A percentile compares a stretch with the other conserved stretches of the same genome.
Conservation (phyloP, 2,888 invertebrate species). For the Oithona nana region DNA sequence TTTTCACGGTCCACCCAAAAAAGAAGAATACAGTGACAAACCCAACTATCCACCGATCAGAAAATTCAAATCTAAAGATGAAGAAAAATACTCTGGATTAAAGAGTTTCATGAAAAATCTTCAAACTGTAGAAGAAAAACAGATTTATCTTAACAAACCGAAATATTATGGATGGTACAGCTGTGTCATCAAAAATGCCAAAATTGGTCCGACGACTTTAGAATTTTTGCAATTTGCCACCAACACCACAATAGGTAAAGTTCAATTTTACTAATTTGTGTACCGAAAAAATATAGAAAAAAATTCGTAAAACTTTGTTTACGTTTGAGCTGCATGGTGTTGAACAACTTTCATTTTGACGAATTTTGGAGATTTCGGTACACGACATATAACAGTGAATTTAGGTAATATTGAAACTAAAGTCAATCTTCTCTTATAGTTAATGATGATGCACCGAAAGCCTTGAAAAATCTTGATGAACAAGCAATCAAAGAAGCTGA, state of each 20-base stretch:
- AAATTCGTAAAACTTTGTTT: no score
- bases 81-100: not conserved
- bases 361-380: no score
- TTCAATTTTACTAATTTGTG: no score
- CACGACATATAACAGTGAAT: no score
- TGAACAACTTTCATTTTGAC: no score
- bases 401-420: no score
- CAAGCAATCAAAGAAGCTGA: not conserved
- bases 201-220: not conserved
- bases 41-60: not conserved
- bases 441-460: not conserved
- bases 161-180: constrained; percentile 44
- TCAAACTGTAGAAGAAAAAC: constrained; percentile 15
- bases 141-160: constrained; percentile 12
- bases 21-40: not conserved
- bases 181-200: not conserved
- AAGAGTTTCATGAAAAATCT: not conserved
- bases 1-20: not conserved
- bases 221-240: not conserved
- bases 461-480: not conserved
- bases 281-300: no score
- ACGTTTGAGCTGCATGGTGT: no score
- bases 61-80: not conserved
- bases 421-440: no score
- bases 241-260: not conserved